Base-by-base conservation (phyloP, 2,113 vertebrate species). In the Myrmecobius fasciatus region DNA sequence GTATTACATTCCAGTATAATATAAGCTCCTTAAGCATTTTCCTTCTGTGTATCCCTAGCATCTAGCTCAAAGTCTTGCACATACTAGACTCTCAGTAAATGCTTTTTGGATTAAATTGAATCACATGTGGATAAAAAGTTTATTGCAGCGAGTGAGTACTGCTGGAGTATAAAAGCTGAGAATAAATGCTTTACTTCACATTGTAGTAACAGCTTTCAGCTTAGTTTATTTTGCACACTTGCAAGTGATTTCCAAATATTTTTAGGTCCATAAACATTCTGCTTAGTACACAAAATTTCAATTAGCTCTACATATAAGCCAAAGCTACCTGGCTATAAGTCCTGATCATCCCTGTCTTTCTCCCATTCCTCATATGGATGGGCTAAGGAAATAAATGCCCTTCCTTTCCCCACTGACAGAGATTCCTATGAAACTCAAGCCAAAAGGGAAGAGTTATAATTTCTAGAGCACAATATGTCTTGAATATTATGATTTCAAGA, bases 301-400 rank as follows among this genome's bases (percentile, higher is more conserved):
- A 93, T 95, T 95, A 46, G 75, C 49, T n/a, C 49, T 17, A 67
- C 60, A 52, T 83, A 25, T 89, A 60, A 89, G 91, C 95, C 60
- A 94, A 53, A 28, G 94, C 95, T 52, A 96, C 91, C 94, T 95
- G 49, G 92, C 51, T 43, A 22, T 93, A 53, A 94, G 90, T 95
- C 36, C 20, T 94, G 94, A 92, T 95, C 56, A 92, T 88, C 92
- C 20, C 28, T 95, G 28, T 51, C 28, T 94, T 94, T 94, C 95
- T 94, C 48, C 53, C 46, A 49, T 91, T 93, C 3, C 3, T 26
- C 52, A 36, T 92, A 95, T 94, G 94, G 17, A 83, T 83, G n/a
- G 67, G 36, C 67, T 24, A 43, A 83, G 67, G n/a, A 43, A 43
- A 83, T 67, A 43, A 83, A 91, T 95, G 43, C 12, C 10, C 88